Conservation (phyloP, 2,888 invertebrate species). For the Poecilus cupreus region DNA sequence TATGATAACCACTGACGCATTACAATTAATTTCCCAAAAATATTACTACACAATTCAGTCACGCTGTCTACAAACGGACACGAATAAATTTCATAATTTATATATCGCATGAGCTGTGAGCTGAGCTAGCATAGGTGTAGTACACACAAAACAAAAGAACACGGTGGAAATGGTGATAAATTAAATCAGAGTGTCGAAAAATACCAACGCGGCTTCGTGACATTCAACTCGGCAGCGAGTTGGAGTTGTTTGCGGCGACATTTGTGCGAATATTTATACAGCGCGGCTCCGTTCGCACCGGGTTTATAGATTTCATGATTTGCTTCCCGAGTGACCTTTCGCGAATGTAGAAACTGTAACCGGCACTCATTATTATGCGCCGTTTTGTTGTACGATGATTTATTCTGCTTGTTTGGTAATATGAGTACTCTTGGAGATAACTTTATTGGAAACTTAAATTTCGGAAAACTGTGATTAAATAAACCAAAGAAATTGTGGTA, state of each 20-base stretch:
- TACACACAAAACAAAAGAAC: constrained; percentile 35
- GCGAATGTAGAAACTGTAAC: neutral
- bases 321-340: constrained; percentile 38
- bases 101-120: constrained; percentile 25
- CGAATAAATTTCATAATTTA: constrained; percentile 41
- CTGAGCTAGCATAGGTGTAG: constrained; percentile 2
- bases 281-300: neutral
- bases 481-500: too few species aligned
- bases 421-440: too few species aligned
- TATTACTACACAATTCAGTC: constrained; percentile 24
- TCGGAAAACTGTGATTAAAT: too few species aligned
- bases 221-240: constrained; percentile 19
- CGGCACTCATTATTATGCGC: neutral
- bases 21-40: constrained; percentile 41
- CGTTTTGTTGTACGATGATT: neutral
- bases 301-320: constrained; percentile 33
- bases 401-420: neutral
- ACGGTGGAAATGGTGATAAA: constrained; percentile 17
- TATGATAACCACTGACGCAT: constrained; percentile 33
- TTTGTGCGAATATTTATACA: constrained; percentile 36
- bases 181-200: constrained; percentile 10
- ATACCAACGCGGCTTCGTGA: constrained; percentile 38
- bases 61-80: constrained; percentile 7
- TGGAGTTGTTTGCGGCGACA: constrained; percentile 7
- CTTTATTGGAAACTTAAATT: too few species aligned